Evolutionary conservation across 2,888 invertebrate species (phyloP).

Genomic region (Dicycla oo): DNA sequence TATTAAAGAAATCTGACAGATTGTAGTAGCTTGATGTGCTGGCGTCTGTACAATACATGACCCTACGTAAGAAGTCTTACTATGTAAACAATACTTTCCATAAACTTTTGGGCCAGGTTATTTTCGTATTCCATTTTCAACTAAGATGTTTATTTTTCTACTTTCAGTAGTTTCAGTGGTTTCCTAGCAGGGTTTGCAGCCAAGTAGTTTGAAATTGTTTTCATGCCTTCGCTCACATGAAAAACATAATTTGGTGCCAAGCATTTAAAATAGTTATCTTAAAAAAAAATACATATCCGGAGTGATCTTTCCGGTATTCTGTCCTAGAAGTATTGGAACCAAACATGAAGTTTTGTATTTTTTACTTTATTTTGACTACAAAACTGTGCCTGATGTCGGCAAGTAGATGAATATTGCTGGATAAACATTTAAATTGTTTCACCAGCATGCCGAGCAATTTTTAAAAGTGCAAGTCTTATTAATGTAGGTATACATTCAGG

Average conservation of each 20-base stretch:
- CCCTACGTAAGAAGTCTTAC: too few relatives aligned
- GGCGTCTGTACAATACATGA: too few relatives aligned
- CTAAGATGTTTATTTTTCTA: constrained; percentile 8
- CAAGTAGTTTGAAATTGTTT: background rate
- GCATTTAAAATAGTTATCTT: background rate
- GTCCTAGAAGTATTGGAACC: background rate
- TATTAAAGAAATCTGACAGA: too few relatives aligned
- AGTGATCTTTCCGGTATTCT: background rate
- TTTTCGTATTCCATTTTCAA: constrained; percentile 18
- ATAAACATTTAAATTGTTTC: too few relatives aligned
- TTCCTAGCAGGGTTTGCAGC: background rate
- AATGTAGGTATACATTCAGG: background rate
- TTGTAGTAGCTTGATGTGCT: too few relatives aligned
- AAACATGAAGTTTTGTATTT: background rate
- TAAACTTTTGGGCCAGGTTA: constrained; percentile 8
- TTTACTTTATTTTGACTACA: background rate
- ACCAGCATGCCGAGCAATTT: background rate
- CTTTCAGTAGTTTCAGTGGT: background rate
- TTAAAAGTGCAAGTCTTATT: background rate
- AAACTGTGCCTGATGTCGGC: background rate
- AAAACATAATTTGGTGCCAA: background rate
- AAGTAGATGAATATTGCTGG: background rate
- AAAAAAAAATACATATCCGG: background rate
- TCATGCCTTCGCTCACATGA: background rate
- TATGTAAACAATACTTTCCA: constrained; percentile 45